A percentile compares a stretch with the other conserved stretches of the same genome.
Conservation (phyloP, 2,797 vertebrate genomes). For the Tinamus major region DNA sequence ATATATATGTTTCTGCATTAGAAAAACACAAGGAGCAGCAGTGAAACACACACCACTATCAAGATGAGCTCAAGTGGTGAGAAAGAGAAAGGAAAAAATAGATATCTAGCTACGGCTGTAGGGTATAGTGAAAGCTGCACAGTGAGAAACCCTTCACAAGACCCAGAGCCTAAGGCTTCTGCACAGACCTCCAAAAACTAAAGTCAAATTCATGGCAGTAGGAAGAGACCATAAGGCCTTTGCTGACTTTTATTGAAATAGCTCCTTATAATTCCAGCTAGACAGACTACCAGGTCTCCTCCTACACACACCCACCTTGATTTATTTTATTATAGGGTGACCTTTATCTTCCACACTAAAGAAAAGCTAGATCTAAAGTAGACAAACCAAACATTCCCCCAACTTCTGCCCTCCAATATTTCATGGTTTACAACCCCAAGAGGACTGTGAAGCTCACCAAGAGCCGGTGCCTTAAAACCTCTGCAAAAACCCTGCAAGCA, state of each 20-base stretch:
- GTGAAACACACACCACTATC: background rate
- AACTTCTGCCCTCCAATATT: constrained; percentile 21
- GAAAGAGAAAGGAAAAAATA: background rate
- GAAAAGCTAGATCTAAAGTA: constrained; percentile 34
- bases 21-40: background rate
- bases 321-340: background rate
- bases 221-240: background rate
- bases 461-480: constrained; percentile 21
- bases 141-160: background rate
- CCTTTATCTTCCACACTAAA: constrained; percentile 48
- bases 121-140: background rate
- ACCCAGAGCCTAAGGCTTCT: background rate
- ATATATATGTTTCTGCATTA: background rate
- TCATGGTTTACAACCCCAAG: constrained; percentile 41
- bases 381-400: background rate
- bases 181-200: background rate
- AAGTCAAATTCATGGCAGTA: background rate
- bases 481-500: constrained; percentile 9
- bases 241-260: background rate
- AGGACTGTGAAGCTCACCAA: constrained; percentile 5
- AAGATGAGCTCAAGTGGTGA: background rate
- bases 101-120: background rate
- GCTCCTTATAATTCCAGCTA: background rate
- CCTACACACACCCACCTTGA: background rate
- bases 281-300: background rate